Base-by-base conservation (phyloP, 2,797 vertebrate genomes). In the Gallinago nigripennis region DNA sequence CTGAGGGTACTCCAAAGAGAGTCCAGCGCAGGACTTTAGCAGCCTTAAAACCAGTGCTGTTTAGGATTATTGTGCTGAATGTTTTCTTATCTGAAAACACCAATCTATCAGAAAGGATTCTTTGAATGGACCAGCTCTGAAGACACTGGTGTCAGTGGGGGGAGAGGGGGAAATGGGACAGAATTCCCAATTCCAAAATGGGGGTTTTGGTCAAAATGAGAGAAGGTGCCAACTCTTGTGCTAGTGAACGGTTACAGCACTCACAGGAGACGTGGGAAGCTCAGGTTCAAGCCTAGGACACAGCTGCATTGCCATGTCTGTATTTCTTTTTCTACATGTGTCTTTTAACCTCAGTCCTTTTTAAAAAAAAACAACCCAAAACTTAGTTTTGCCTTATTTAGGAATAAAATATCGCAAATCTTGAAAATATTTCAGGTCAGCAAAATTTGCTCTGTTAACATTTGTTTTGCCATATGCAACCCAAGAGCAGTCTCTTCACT, bases 401-500 rank as follows among this genome's bases (percentile, higher is more conserved):
- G 88, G 61, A 90, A 92, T 66, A 79, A 95, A 90, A 48, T 51
- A 92, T 35, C 1, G 2, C 43, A 88, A 60, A 46, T 76, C 69
- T 75, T 82, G 43, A 88, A 93, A 86, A 90, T 63, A 72, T 43
- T 90, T 86, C 60, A 92, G 65, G 73, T 41, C 73, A 94, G 83
- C 66, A 84, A 65, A 92, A 82, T 2, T 19, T 21, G 25, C 35
- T 82, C 39, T 84, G 65, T 68, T 86, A 84, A 66, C 50, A 88
- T 88, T 66, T 77, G 37, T 77, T 88, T 81, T 95, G 51, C 39
- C 68, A 48, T 5, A 43, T 6, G 19, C 65, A 27, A 51, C 21
- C 54, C 54, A 82, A 82, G 33, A 90, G 51, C 51, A 86, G 56
- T 8, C 37, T 86, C 64, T 39, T 82, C 4, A 4, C 31, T 82